Evolutionary conservation across 2,797 vertebrate genomes (phyloP), one percentile per base, ranked within the genome.

Genomic region (Cuculus canorus): DNA sequence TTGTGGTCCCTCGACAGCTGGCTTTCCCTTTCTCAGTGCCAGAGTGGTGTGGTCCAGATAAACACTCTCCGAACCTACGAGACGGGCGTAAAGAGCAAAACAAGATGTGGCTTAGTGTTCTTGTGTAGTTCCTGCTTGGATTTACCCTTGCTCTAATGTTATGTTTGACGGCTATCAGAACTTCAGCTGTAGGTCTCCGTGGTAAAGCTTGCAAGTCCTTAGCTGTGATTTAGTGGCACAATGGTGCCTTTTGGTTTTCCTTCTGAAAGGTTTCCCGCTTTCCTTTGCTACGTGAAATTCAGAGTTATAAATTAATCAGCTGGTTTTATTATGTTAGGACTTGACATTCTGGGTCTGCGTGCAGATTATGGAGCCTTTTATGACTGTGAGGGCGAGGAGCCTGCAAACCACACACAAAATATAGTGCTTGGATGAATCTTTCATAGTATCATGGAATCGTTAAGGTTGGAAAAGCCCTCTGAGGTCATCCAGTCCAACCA

Each of bases 111-210:
- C 32, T 54, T 17, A 54, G 33, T 10, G 12, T 81, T 89, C 79
- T 59, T 57, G 6, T 72, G 30, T 39, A 5, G 59, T 33, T 82
- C 65, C 61, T 79, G 18, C 30, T 59, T 56, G 47, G 23, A 28
- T 27, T 82, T 78, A 30, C 27, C 14, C 25, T 73, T 32, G 7
- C 11, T 19, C 10, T 61, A n/a, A 17, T 32, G 47, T 11, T 28
- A 13, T 47, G 21, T 41, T 1, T 45, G 24, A 13, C 0, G 1
- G 3, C 48, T 30, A 17, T 25, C 16, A 13, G 9, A 13, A 28
- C 64, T 76, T 81, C 48, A 57, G 45, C n/a, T 86, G 25, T 60
- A 50, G 19, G 75, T 82, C 23, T 91, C 22, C 50, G 5, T 2
- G 22, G 64, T 81, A 23, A 53, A 77, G 15, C 30, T 37, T 53